A percentile compares a stretch with the other conserved stretches of the same genome.
Evolutionary conservation across 2,797 vertebrate species (phyloP).

Genomic region (Apogon talboti): DNA sequence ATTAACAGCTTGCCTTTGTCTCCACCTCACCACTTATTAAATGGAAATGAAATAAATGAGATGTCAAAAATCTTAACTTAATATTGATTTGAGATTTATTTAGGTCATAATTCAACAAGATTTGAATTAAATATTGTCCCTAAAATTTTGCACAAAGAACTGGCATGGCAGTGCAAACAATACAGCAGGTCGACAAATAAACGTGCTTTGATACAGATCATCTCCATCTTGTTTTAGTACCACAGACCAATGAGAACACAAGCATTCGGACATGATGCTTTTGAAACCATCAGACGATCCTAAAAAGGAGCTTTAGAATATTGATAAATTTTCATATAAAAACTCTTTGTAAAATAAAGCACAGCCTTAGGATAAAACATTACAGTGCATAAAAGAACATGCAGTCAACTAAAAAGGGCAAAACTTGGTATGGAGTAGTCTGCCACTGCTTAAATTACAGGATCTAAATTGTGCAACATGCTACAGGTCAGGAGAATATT

Average conservation of each 20-base stretch:
- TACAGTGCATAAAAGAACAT: slow-evolving; percentile 70
- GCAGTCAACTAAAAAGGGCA: slow-evolving; percentile 64
- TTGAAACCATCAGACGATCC: slow-evolving; percentile 17
- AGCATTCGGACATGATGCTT: slow-evolving; percentile 35
- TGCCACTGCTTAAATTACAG: slow-evolving; percentile 24
- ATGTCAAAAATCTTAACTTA: slow-evolving; percentile 4
- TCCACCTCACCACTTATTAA: slow-evolving; percentile 4
- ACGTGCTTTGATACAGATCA: slow-evolving; percentile 82
- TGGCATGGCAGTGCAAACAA: slow-evolving; percentile 86
- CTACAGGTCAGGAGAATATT: slow-evolving; percentile 39
- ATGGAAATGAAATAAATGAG: slow-evolving; percentile 39
- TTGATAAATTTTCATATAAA: slow-evolving; percentile 63
- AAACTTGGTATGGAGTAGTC: slow-evolving; percentile 10
- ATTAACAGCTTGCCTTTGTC: slow-evolving; percentile 30
- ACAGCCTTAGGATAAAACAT: slow-evolving; percentile 50
- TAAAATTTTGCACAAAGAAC: slow-evolving; percentile 79
- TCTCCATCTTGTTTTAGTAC: slow-evolving; percentile 58
- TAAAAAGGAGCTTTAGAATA: slow-evolving; percentile 37
- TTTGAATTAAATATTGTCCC: slow-evolving; percentile 78
- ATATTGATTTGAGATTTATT: slow-evolving; percentile 88
- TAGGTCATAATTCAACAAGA: slow-evolving; percentile 79
- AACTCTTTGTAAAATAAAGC: slow-evolving; percentile 58
- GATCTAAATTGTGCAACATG: slow-evolving; percentile 55
- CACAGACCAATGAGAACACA: slow-evolving; percentile 41
- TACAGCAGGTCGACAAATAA: slow-evolving; percentile 79